Percentiles rank a stretch among this genome's conserved stretches.
phyloP scores from a whole-genome alignment of 1,140 invertebrate species.

The Aphis craccivora region DNA sequence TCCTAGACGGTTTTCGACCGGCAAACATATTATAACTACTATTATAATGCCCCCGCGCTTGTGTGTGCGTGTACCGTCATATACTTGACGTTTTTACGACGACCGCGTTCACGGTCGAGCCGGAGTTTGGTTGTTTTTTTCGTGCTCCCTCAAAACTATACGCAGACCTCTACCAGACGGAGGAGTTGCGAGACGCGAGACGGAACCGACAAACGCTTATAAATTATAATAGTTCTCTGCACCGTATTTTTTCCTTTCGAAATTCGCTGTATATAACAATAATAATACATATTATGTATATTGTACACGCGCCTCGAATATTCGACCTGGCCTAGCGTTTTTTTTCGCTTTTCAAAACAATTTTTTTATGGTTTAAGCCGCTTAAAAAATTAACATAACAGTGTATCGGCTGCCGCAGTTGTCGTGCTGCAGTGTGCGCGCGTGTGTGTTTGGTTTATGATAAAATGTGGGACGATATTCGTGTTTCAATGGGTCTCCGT shows the following conservation, averaged over 20 bases:
- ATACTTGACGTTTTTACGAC: constrained; percentile 7
- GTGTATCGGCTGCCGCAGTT: not conserved
- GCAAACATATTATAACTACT: not conserved
- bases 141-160: not conserved
- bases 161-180: not conserved
- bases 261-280: not conserved
- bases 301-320: not conserved
- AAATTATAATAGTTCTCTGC: too few relatives aligned
- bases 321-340: not conserved
- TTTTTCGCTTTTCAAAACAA: not conserved
- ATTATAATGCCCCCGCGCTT: not conserved
- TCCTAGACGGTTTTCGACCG: not conserved
- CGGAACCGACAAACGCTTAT: not conserved
- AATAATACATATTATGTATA: not conserved
- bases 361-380: constrained; percentile 21
- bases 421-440: not conserved
- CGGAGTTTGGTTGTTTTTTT: not conserved
- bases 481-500: constrained; percentile 36
- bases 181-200: not conserved
- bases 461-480: constrained; percentile 29
- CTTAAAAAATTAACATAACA: constrained; percentile 57
- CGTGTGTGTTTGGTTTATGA: not conserved
- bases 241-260: not conserved
- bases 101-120: not conserved
- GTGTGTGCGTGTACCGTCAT: not conserved